phyloP scores from a whole-genome alignment of 2,113 vertebrate genomes.

The Crotophaga sulcirostris region DNA sequence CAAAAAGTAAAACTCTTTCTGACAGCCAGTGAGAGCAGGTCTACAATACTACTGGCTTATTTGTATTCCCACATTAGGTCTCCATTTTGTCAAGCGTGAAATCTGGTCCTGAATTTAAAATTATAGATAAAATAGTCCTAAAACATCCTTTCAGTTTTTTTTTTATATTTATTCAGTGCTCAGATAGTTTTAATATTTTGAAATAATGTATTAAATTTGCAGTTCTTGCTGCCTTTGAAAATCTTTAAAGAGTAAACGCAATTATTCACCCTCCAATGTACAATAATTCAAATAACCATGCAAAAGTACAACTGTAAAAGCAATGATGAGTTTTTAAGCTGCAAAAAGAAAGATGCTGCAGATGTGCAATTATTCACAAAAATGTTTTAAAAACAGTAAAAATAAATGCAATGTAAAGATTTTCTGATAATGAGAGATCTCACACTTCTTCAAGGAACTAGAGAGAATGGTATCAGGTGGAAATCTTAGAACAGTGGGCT shows the following conservation, averaged over 20 bases:
- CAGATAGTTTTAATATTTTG: rapidly evolving
- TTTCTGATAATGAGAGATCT: not conserved
- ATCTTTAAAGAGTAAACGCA: not conserved
- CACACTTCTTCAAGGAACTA: not conserved
- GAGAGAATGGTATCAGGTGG: not conserved
- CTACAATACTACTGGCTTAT: not conserved
- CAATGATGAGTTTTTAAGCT: not conserved
- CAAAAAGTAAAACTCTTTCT: not conserved
- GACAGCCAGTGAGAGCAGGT: rapidly evolving
- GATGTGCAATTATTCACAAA: not conserved
- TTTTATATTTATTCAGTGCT: not conserved
- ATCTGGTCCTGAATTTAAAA: not conserved
- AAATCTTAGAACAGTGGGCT: not conserved
- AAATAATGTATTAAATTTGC: not conserved
- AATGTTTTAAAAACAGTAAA: not conserved
- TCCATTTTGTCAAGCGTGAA: not conserved
- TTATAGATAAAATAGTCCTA: not conserved
- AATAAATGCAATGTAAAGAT: not conserved
- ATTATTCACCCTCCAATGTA: not conserved
- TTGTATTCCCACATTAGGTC: not conserved
- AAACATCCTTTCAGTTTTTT: not conserved
- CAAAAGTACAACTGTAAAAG: not conserved
- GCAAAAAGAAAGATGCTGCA: not conserved
- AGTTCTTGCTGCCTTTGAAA: not conserved
- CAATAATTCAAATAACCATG: not conserved